Base-by-base conservation (phyloP, 1,140 invertebrate species). In the Propsilocerus akamusi region DNA sequence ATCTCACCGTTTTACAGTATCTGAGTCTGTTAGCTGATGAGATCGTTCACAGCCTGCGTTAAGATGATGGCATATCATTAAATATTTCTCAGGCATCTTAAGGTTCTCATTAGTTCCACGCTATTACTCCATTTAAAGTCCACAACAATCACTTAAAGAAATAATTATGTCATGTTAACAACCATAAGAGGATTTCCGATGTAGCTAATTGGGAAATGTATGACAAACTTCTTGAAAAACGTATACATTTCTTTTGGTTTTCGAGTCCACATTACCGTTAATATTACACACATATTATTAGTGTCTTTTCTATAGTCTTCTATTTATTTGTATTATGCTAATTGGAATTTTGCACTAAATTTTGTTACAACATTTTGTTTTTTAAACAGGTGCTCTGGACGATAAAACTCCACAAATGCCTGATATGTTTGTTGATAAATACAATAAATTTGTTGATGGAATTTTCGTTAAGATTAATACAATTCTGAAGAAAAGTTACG, bases 371-470 rank as follows among this genome's bases (percentile, higher is more conserved):
- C 17, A 41, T 41, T 8, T 41, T 41, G 17, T 5, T 20, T 41
- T 7, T 12, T 41, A 20, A 3, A 41, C 34, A 41, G 34, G 34
- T 20, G 34, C 34, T 41, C 22, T 41, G 34, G 34, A 41, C 22
- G 34, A 41, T 41, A 20, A 20, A 41, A 41, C 5, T 17, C 8
- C n/a, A 41, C 34, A 41, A 41, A 10, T 81, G 17, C 75, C 81
- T 3, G 72, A 78, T 1, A 73, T 80, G 25, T 83, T 84, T 63
- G 78, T 83, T 24, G 68, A 76, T 23, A 83, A 83, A 59, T 85
- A 87, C 66, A 88, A 88, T 65, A 75, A 76, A 54, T 87, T 85
- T 60, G 78, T 87, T 26, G 85, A 88, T 62, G 82, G 75, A 53
- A 83, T 86, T 54, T 70, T 87, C 37, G 76, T 73, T 24, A 74